Base-by-base conservation (phyloP, 2,113 vertebrate species). In the Rissa tridactyla region DNA sequence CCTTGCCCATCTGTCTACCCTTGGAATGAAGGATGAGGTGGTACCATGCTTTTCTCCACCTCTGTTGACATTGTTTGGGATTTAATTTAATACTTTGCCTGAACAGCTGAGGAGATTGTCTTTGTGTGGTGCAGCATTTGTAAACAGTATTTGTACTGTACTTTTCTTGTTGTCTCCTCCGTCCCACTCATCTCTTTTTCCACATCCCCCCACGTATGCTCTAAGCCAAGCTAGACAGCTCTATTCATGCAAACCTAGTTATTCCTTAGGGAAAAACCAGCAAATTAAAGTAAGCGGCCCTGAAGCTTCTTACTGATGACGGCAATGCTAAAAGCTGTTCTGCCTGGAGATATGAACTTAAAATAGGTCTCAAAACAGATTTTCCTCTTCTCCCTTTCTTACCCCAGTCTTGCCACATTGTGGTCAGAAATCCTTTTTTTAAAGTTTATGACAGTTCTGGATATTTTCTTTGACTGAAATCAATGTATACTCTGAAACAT, bases 71-170 rank as follows among this genome's bases (percentile, higher is more conserved):
- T 76, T 95, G 71, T 94, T 94, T 23, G 38, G 64, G n/a, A 38
- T 88, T 95, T 88, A 60, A 58, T 92, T 79, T 86, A 66, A 81
- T 86, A 84, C 66, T 95, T 92, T 93, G 52, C 80, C 88, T 66
- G 76, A 88, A 94, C 27, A 81, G 61, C 54, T 73, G 11, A 90
- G 75, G 88, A 92, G 79, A 11, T 65, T 66, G 66, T 76, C 32
- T 75, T 51, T 13, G 61, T 69, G 20, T 86, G 69, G 36, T 83
- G 51, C 77, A 87, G 78, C 64, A 76, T 81, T 82, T 78, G 80
- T 77, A 60, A 94, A 72, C 46, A 60, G 10, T 26, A 22, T 91
- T 90, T 83, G 47, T 38, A 65, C 66, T 90, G 51, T 76, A 76
- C 16, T 55, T 95, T 90, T 89, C 69, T 86, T 70, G 17, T 64